Base-by-base conservation (phyloP, 2,797 vertebrate species). In the Uromys caudimaculatus region DNA sequence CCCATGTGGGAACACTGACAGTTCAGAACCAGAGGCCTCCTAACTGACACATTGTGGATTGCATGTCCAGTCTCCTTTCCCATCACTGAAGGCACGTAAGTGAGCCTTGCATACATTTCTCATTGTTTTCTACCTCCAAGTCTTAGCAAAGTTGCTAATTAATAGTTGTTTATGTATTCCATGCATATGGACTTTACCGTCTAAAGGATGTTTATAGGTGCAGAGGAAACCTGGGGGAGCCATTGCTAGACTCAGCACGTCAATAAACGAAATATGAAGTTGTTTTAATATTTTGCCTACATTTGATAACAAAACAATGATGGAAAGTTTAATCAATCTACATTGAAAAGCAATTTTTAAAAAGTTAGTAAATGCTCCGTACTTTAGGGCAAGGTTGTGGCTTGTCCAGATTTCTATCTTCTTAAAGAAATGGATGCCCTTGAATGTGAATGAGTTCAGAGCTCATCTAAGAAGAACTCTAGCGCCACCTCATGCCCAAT, bases 401-500 rank as follows among this genome's bases (percentile, higher is more conserved):
- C 19, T 81, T 64, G n/a, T 84, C 2, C 21, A 14, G 35, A 56
- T 47, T 88, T 77, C 9, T 38, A 58, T 32, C 41, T 91, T 71
- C n/a, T 21, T 24, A 6, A 35, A 87, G n/a, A 10, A 44, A 81
- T 50, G 29, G 88, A 83, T 44, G 84, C 24, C 38, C 12, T 90
- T 47, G 38, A 94, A 75, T 29, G 3, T 0, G 23, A 81, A 56
- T 21, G 27, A 4, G 58, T 76, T 76, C 21, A 41, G 56, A 58
- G 4, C 7, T 3, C 8, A 24, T 52, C 90, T 93, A 52, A 32
- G 50, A 84, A 82, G 96, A 92, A 29, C 76, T 92, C 62, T 93
- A 76, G 60, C 94, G 91, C 97, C 97, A 92, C 38, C 97, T 97
- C 92, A 86, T 11, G 96, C 64, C 89, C 14, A 73, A 71, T 1